These are phyloP conservation scores for Pocillopora grandis DNA, from an alignment of 92 coral and sea anemone genomes.

Conservation along the genomic window DNA sequence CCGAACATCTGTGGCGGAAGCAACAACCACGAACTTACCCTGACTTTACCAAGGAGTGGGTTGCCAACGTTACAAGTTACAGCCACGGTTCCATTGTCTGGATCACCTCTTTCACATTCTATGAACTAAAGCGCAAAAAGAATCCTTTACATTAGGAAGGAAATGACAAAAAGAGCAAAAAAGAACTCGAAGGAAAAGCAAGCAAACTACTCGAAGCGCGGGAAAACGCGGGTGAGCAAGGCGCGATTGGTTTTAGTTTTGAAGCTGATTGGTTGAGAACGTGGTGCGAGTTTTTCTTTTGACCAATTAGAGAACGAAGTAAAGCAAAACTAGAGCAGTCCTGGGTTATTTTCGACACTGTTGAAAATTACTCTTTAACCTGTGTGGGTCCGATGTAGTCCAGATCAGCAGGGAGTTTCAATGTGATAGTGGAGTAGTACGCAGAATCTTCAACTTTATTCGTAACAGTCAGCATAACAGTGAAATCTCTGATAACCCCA, in stretches of 20 bases:
- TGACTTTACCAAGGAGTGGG: slow-evolving; percentile 66
- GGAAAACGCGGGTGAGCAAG: too few relatives aligned
- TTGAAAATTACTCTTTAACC: neutral
- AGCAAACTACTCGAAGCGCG: neutral
- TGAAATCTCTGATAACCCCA: slow-evolving; percentile 66
- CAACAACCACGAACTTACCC: neutral
- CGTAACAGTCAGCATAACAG: slow-evolving; percentile 55
- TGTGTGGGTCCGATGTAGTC: slow-evolving; percentile 69
- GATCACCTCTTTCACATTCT: slow-evolving; percentile 47
- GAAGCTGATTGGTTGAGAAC: too few relatives aligned
- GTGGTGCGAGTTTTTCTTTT: too few relatives aligned
- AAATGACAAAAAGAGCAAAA: too few relatives aligned
- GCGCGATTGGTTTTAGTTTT: too few relatives aligned
- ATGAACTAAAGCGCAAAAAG: slow-evolving; percentile 40
- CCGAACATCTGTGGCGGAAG: too few relatives aligned
- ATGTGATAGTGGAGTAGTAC: slow-evolving; percentile 65
- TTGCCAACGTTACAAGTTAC: slow-evolving; percentile 73
- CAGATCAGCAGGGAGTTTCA: slow-evolving; percentile 62
- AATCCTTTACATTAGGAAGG: neutral
- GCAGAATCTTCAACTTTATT: slow-evolving; percentile 81
- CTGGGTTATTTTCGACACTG: too few relatives aligned
- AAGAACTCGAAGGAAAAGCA: neutral
- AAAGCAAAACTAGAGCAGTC: too few relatives aligned
- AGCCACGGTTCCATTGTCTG: slow-evolving; percentile 49
- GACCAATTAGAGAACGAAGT: neutral